Evolutionary conservation across 2,888 invertebrate species (phyloP), one percentile per base, ranked within the genome.

Genomic region (Notodonta dromedarius): DNA sequence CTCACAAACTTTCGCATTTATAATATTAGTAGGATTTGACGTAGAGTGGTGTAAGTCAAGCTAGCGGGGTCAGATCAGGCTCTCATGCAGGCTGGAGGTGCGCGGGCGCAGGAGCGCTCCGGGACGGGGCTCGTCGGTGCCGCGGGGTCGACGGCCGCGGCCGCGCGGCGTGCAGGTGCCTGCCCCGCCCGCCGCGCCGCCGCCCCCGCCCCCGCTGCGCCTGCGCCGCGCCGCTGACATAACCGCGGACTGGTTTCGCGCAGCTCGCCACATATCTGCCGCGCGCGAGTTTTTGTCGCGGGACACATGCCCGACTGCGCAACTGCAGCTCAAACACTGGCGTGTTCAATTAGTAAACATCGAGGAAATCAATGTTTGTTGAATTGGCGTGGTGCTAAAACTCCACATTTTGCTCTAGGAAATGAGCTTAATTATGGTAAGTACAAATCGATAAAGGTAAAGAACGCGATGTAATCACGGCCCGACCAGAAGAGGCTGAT

Each of bases 221-320:
- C 40, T 60, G 40, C 57, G 4, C 58, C 42, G 64, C 58, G 35
- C n/a, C 71, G 61, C 76, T 80, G 82, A 80, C 79, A 78, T 80
- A 77, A 81, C 83, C 73, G 76, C 73, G 76, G 83, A 83, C 85
- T 78, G 84, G 83, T 79, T 82, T 77, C 67, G 64, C 63, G 65
- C 73, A 70, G 74, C 76, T 60, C 63, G 53, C 46, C 66, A 66
- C 62, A 62, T 63, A 72, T 66, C 69, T 66, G 51, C 62, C 24
- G 58, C 56, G 13, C 51, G 54, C 60, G 52, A 66, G 65, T 72
- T 69, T 72, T 69, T 69, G 63, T 65, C 56, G 60, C 60, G 24
- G 58, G 57, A 55, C 12, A 39, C 14, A 11, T 46, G 42, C 42
- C 56, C 35, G 48, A 24, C 58, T 12, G 35, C 5, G 35, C 52